A percentile compares a stretch with the other conserved stretches of the same genome.
Conservation (phyloP, 1,140 invertebrate species). For the Macrotrachela quadricornifera region DNA sequence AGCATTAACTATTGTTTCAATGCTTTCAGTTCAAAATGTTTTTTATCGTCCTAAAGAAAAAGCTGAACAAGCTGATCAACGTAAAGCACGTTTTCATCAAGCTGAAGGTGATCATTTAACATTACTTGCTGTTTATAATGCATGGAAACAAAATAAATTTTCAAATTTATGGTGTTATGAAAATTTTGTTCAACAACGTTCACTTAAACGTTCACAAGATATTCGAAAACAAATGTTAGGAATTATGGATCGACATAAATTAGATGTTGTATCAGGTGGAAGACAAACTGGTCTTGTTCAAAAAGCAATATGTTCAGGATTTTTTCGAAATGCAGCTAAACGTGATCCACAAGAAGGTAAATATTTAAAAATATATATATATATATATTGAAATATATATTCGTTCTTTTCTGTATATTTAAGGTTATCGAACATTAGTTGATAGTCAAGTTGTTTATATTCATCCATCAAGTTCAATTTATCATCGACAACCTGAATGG, state of each 20-base stretch:
- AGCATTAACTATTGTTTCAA: conserved; percentile 90
- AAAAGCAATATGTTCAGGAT: conserved; percentile 94
- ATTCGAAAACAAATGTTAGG: conserved; percentile 89
- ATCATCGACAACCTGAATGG: conserved; percentile 95
- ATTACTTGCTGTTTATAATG: conserved; percentile 89
- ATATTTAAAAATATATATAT: too few relatives aligned
- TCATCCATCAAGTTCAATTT: conserved; percentile 88
- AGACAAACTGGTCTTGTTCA: conserved; percentile 84
- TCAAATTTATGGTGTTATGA: conserved; percentile 98
- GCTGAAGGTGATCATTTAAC: conserved; percentile 93
- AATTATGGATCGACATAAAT: conserved; percentile 93
- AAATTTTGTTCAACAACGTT: conserved; percentile 93
- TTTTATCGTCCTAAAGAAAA: conserved; percentile 84
- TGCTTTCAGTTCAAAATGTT: conserved; percentile 95
- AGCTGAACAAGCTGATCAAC: conserved; percentile 87
- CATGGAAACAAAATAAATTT: conserved; percentile 98
- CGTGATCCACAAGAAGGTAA: conserved; percentile 98
- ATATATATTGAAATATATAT: too few relatives aligned
- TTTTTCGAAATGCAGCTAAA: conserved; percentile 94
- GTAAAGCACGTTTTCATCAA: conserved; percentile 95
- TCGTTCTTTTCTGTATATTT: too few relatives aligned
- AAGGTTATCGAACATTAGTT: conserved; percentile 83
- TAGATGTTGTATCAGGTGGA: conserved; percentile 85
- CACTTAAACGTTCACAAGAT: conserved; percentile 87
- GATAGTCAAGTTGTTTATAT: conserved; percentile 97